phyloP scores from a whole-genome alignment of 2,797 vertebrate species.

The Anolis apletophallus region DNA sequence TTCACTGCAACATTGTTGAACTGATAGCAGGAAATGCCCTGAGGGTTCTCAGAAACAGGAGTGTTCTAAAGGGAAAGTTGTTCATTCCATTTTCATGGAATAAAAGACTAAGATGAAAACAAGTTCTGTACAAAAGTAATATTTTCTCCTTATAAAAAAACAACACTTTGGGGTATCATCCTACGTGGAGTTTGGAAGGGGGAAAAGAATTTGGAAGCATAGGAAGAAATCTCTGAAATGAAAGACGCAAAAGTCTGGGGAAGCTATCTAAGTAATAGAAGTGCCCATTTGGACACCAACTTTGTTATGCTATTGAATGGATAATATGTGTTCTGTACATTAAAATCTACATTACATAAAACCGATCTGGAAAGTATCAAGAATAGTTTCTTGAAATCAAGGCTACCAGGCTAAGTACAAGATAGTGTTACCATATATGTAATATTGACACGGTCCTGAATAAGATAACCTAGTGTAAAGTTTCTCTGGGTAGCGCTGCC shows the following conservation, averaged over 20 bases:
- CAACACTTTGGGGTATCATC: not conserved
- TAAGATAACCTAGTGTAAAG: too few relatives aligned
- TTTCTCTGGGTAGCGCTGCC: too few relatives aligned
- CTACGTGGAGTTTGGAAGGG: not conserved
- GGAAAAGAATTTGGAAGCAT: too few relatives aligned
- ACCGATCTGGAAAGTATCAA: not conserved
- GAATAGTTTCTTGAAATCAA: not conserved
- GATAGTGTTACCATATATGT: too few relatives aligned
- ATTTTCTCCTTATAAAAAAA: slow-evolving; percentile 4
- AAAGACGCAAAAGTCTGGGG: not conserved
- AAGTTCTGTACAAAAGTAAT: slow-evolving; percentile 6
- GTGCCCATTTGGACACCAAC: not conserved
- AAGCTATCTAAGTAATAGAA: not conserved
- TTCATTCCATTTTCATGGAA: slow-evolving; percentile 16
- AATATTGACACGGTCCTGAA: too few relatives aligned
- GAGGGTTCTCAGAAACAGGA: slow-evolving; percentile 3
- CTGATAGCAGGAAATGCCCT: not conserved
- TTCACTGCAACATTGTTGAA: not conserved
- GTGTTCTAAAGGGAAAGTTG: slow-evolving; percentile 10
- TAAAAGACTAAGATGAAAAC: slow-evolving; percentile 5
- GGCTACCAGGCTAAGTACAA: too few relatives aligned
- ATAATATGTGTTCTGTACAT: not conserved
- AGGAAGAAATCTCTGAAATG: not conserved
- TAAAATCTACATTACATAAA: not conserved
- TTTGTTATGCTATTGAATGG: not conserved